Conservation (phyloP, 2,888 invertebrate genomes). For the Acanthosepion pharaonis region DNA sequence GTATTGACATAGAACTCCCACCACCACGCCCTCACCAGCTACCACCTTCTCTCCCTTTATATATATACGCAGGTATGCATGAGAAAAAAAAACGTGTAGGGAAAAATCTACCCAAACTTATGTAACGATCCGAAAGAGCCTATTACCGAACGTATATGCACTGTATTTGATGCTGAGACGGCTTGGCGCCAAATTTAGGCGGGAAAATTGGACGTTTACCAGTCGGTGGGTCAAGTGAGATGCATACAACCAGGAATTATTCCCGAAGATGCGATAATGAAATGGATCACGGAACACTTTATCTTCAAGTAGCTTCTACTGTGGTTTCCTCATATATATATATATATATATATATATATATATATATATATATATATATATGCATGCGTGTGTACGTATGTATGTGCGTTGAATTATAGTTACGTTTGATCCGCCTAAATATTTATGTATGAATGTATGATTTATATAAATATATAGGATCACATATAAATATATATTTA, state of each 20-base stretch:
- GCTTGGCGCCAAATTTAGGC: slow-evolving; percentile 17
- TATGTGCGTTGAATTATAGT: too few relatives aligned
- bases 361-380: too few relatives aligned
- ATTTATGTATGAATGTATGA: too few relatives aligned
- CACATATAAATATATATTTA: too few relatives aligned
- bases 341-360: not conserved
- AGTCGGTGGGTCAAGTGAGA: not conserved
- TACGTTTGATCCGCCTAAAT: too few relatives aligned
- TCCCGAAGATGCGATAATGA: not conserved
- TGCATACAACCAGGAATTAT: not conserved
- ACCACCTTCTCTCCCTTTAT: not conserved
- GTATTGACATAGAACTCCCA: not conserved
- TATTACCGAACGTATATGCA: not conserved
- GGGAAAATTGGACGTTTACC: not conserved
- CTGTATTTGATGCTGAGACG: not conserved
- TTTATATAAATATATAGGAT: too few relatives aligned
- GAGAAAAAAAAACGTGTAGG: not conserved
- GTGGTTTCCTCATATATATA: not conserved
- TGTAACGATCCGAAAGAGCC: not conserved
- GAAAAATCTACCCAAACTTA: not conserved
- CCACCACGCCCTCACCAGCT: too few relatives aligned
- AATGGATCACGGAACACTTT: not conserved
- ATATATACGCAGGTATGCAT: not conserved
- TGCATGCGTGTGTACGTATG: too few relatives aligned
- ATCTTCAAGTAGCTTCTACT: not conserved